A percentile compares a stretch with the other conserved stretches of the same genome.
Evolutionary conservation across 2,113 vertebrate genomes (phyloP).

Genomic region (Phalacrocorax aristotelis): DNA sequence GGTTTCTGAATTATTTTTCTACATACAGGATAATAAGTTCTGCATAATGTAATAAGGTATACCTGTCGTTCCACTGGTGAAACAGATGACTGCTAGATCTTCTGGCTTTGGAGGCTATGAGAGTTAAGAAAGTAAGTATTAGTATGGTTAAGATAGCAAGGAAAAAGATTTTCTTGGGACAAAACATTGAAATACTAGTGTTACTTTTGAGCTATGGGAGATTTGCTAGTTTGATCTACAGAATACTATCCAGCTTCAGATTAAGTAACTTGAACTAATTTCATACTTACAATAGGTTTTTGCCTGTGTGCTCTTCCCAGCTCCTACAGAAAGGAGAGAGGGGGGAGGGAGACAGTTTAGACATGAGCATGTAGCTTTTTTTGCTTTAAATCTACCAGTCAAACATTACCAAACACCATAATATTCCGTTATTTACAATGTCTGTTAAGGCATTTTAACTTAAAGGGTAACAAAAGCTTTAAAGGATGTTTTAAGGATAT

Average conservation of each 20-base stretch:
- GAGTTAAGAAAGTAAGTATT: conserved; percentile 7
- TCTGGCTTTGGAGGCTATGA: conserved; percentile 88
- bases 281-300: conserved; percentile 80
- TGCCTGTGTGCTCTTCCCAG: conserved; percentile 80
- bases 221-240: not conserved
- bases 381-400: not conserved
- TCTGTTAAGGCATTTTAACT: not conserved
- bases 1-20: conserved; percentile 4
- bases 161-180: not conserved
- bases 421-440: not conserved
- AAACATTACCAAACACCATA: not conserved
- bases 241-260: not conserved
- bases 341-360: not conserved
- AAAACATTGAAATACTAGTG: not conserved
- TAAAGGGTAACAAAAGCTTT: not conserved
- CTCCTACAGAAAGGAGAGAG: conserved; percentile 67
- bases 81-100: conserved; percentile 94
- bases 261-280: not conserved
- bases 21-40: not conserved
- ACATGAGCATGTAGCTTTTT: not conserved
- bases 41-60: conserved; percentile 15
- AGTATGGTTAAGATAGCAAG: not conserved
- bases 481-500: not conserved
- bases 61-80: conserved; percentile 99
- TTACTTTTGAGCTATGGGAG: not conserved